These are phyloP conservation scores for Stenoptilia bipunctidactyla DNA, from an alignment of 2,888 invertebrate species.

Conservation along the genomic window DNA sequence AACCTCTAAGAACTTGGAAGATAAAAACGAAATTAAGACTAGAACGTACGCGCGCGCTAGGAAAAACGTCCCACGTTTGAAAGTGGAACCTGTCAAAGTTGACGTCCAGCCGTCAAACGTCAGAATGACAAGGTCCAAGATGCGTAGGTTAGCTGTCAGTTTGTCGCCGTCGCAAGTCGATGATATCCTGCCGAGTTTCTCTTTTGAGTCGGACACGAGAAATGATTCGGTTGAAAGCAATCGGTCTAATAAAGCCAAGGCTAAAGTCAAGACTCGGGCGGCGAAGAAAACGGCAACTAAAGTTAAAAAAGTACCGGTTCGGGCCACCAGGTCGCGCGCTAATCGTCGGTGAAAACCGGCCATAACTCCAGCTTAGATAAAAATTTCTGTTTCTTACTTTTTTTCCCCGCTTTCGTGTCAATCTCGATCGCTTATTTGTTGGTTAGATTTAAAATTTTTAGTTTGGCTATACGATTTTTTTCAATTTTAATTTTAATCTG, in stretches of 20 bases:
- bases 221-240: conserved; percentile 39
- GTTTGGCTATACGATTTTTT: too few relatives aligned
- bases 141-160: conserved; percentile 42
- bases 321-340: conserved; percentile 24
- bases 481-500: too few relatives aligned
- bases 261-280: conserved; percentile 22
- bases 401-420: too few relatives aligned
- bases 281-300: conserved; percentile 21
- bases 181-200: conserved; percentile 32
- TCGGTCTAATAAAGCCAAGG: conserved; percentile 22
- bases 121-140: conserved; percentile 48
- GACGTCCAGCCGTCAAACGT: conserved; percentile 24
- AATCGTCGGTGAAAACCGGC: conserved; percentile 37
- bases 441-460: too few relatives aligned
- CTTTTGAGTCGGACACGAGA: conserved; percentile 46
- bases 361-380: conserved; percentile 9
- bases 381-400: too few relatives aligned
- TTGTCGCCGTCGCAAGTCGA: conserved; percentile 49
- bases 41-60: conserved; percentile 39
- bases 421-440: too few relatives aligned
- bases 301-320: conserved; percentile 27
- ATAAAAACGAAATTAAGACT: conserved; percentile 21
- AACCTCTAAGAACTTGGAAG: conserved; percentile 25
- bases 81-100: conserved; percentile 20
- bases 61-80: conserved; percentile 21